Evolutionary conservation across 2,888 invertebrate species (phyloP), one percentile per base, ranked within the genome.

Genomic region (Zaprionus lineosus): DNA sequence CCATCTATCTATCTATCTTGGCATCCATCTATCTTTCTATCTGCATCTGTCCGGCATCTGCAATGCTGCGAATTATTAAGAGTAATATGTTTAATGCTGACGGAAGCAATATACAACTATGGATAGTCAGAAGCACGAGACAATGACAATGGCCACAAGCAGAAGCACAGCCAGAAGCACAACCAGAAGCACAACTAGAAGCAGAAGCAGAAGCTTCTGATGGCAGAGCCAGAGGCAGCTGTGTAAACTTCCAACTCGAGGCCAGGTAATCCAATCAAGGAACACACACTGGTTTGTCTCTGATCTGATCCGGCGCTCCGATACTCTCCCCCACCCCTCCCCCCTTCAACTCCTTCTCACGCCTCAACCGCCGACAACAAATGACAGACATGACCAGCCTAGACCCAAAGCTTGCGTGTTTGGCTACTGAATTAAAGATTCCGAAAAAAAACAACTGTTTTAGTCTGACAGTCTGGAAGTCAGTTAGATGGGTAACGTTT

Each of bases 21-120:
- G n/a, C n/a, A n/a, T n/a, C n/a, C n/a, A n/a, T n/a, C n/a, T n/a
- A n/a, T n/a, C n/a, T n/a, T n/a, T n/a, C n/a, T n/a, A n/a, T n/a
- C n/a, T 62, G 61, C 55, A 40, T 31, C 52, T 61, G 43, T 61
- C 67, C 48, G 59, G 43, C 59, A 63, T 48, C 53, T 66, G 59
- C 67, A 37, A 14, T 73, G 76, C 71, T 81, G 62, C 48, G 68
- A 82, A 84, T 82, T 82, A 71, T 82, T 68, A 77, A 58, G 60
- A 68, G 57, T 72, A 66, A 68, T 84, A 71, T 74, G 62, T 71
- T 84, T 71, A 81, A 82, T 77, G 74, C 84, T 82, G 78, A 78
- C 78, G 78, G 78, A 78, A 78, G 78, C 78, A 78, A 65, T 64
- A 60, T 56, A 62, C 34, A n/a, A n/a, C n/a, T 24, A 53, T 59